Base-by-base conservation (phyloP, 92 coral and sea anemone species). In the Porites lobata region DNA sequence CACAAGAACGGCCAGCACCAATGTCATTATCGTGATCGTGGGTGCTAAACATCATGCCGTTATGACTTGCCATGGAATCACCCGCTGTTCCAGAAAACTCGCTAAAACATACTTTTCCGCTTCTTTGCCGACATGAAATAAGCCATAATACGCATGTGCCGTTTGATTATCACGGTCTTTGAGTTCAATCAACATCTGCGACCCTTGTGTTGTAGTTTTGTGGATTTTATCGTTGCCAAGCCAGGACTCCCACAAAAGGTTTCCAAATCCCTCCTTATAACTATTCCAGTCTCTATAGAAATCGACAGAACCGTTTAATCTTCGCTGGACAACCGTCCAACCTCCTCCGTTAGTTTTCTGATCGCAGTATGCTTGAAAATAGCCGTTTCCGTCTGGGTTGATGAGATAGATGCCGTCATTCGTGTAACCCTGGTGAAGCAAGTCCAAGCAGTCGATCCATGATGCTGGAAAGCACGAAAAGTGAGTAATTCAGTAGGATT, bases 341-440 rank as follows among this genome's bases (percentile, higher is more conserved):
- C 95, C 95, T n/a, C 95, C 95, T 61, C 95, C 95, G 85, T 92
- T 88, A 6, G 93, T 86, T 32, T 74, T 62, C 88, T 90, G 93
- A 86, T 92, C 95, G 76, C 95, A 92, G 47, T 81, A 92, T 57
- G 69, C 88, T 12, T 19, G 12, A 61, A 85, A 53, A 19, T 14
- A 76, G 29, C 65, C 88, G 1, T 43, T 26, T 12, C 73, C 86
- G 58, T 86, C 88, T 50, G 93, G 95, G 15, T 67, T 69, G 65
- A 92, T 81, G 21, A 63, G 15, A 50, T 92, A 92, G 20, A 86
- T 47, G 4, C 91, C 94, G 58, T 68, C 74, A 2, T n/a, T 19
- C 19, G 65, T 82, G 80, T 88, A 53, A 2, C 96, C 96, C 72
- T 73, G 68, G 74, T 85, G 87, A n/a, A 94, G 87, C 26, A 94